Evolutionary conservation across 1,140 invertebrate genomes (phyloP).

Genomic region (Sitodiplosis mosellana): DNA sequence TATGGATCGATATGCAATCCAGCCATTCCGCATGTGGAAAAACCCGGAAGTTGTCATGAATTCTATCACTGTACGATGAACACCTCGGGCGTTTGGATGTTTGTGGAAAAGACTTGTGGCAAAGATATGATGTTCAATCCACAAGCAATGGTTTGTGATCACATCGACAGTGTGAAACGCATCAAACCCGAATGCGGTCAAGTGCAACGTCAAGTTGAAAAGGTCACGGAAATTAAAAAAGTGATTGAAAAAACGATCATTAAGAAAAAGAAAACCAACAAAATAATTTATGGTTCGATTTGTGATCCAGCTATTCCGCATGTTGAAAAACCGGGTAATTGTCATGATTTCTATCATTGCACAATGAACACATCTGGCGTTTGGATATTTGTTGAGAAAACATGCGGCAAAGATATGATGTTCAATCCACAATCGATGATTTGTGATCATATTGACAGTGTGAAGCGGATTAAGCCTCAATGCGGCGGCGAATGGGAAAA

Average conservation of each 20-base stretch:
- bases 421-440: conserved; percentile 39
- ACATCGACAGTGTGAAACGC: conserved; percentile 35
- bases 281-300: not conserved
- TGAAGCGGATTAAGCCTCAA: conserved; percentile 37
- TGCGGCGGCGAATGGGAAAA: conserved; percentile 21
- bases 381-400: conserved; percentile 30
- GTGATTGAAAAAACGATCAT: conserved; percentile 2
- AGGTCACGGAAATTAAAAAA: not conserved
- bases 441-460: conserved; percentile 40
- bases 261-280: not conserved
- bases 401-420: conserved; percentile 34
- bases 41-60: conserved; percentile 34
- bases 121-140: conserved; percentile 40
- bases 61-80: conserved; percentile 35
- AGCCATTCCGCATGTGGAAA: conserved; percentile 22
- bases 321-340: conserved; percentile 33
- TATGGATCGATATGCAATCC: conserved; percentile 9
- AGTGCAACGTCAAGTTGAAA: not conserved
- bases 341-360: conserved; percentile 40
- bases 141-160: conserved; percentile 35
- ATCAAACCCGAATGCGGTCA: conserved; percentile 37
- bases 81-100: conserved; percentile 13
- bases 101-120: conserved; percentile 37
- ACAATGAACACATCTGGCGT: conserved; percentile 11
- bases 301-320: conserved; percentile 16